Percentiles rank a stretch among this genome's conserved stretches.
Conservation (phyloP, 1,140 invertebrate genomes). For the Drosophila gunungcola region DNA sequence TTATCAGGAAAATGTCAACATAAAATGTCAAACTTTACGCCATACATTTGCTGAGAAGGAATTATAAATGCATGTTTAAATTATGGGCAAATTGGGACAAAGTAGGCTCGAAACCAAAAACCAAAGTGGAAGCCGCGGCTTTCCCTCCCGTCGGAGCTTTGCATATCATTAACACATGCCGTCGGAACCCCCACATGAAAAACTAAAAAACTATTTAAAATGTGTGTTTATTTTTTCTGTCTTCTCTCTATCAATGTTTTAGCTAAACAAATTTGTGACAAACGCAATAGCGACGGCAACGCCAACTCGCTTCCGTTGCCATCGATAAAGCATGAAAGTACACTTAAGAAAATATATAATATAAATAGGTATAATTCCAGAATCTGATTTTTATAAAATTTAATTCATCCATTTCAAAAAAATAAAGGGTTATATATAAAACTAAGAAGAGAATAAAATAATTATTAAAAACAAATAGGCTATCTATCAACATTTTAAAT, state of each 20-base stretch:
- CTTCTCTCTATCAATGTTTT: conserved; percentile 57
- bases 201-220: conserved; percentile 60
- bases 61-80: conserved; percentile 69
- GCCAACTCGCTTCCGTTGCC: conserved; percentile 69
- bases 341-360: not conserved
- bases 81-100: conserved; percentile 51
- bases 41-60: conserved; percentile 13
- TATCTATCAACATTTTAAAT: no score
- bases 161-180: conserved; percentile 35
- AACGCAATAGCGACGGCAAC: conserved; percentile 53
- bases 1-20: conserved; percentile 20
- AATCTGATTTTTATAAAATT: no score
- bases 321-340: conserved; percentile 7
- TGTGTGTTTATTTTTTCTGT: conserved; percentile 24
- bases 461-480: no score
- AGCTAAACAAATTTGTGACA: conserved; percentile 66
- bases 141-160: conserved; percentile 53
- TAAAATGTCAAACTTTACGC: conserved; percentile 30
- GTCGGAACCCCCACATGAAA: conserved; percentile 49
- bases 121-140: conserved; percentile 33
- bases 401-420: no score
- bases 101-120: conserved; percentile 39
- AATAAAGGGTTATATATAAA: no score
- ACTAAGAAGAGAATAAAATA: no score
- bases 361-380: no score